Evolutionary conservation across 1,140 invertebrate species (phyloP), one percentile per base, ranked within the genome.

Genomic region (Diorhabda elongata): DNA sequence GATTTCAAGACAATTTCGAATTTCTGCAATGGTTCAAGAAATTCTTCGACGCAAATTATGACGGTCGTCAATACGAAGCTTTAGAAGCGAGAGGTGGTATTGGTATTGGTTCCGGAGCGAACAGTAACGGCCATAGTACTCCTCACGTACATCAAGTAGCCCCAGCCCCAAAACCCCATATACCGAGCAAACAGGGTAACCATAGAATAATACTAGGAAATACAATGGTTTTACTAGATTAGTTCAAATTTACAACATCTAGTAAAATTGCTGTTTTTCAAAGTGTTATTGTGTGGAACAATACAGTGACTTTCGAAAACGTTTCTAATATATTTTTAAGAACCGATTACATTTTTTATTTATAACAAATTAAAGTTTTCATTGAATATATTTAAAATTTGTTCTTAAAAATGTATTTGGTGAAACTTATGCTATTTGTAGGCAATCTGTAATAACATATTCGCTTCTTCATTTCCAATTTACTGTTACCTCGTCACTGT

Each of bases 11-110:
- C 85, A 99, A 99, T 86, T 99, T 99, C 89, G 98, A 99, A 85
- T 99, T 99, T 87, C 90, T 99, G 71, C 98, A 99, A 87, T 99
- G 98, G 98, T 99, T 99, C 86, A 99, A 99, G 88, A 98, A 98
- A 81, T 99, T 99, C 84, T 99, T 99, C 85, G 97, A 99, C 87
- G 96, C 97, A 61, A 99, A 99, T 86, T 99, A 98, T 84, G 94
- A 98, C 81, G 96, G 96, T 66, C 88, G 92, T 73, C 93, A 95
- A 68, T 99, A 99, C 83, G 93, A 98, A 82, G 92, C 95, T 57
- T 83, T 93, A 63, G 92, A 92, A 72, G 93, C 93, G 57, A 88
- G 98, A 69, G 89, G 89, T 71, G 91, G 91, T 65, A 84, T 94
- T 72, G 82, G 85, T 62, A 80, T 95, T 71, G 92, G 91, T 77